Percentiles rank a stretch among this genome's conserved stretches.
Evolutionary conservation across 2,888 invertebrate genomes (phyloP).

Genomic region (Caenorhabditis doughertyi): DNA sequence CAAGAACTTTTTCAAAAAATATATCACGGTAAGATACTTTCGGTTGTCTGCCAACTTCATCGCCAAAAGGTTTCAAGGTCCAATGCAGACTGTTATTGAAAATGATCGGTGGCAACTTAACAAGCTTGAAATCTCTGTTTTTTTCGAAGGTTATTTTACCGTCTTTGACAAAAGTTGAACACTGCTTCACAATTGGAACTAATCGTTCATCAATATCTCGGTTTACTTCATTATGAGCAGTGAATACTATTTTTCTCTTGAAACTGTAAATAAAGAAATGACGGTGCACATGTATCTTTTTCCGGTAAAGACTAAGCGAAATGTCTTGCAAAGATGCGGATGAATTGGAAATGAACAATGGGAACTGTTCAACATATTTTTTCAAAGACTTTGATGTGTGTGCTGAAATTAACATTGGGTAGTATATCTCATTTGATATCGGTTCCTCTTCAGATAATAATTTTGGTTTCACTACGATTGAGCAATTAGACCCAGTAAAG

Average conservation of each 20-base stretch:
- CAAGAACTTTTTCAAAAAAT: constrained; percentile 41
- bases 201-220: constrained; percentile 17
- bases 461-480: constrained; percentile 56
- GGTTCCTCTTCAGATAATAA: too few species aligned
- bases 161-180: constrained; percentile 12
- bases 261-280: constrained; percentile 56
- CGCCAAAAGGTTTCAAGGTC: constrained; percentile 41
- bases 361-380: constrained; percentile 20
- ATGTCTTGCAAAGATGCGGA: constrained; percentile 30
- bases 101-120: constrained; percentile 42
- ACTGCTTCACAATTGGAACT: background rate
- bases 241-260: constrained; percentile 47
- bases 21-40: constrained; percentile 11
- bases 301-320: constrained; percentile 27
- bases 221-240: background rate
- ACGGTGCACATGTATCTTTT: constrained; percentile 59
- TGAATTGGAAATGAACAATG: constrained; percentile 30
- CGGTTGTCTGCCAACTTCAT: constrained; percentile 24
- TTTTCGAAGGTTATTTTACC: constrained; percentile 7
- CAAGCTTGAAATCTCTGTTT: background rate
- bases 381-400: constrained; percentile 53
- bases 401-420: constrained; percentile 70
- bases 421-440: constrained; percentile 21
- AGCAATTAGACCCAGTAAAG: constrained; percentile 78
- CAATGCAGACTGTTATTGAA: constrained; percentile 47